Evolutionary conservation across 2,797 vertebrate species (phyloP).

Genomic region (Peromyscus eremicus): DNA sequence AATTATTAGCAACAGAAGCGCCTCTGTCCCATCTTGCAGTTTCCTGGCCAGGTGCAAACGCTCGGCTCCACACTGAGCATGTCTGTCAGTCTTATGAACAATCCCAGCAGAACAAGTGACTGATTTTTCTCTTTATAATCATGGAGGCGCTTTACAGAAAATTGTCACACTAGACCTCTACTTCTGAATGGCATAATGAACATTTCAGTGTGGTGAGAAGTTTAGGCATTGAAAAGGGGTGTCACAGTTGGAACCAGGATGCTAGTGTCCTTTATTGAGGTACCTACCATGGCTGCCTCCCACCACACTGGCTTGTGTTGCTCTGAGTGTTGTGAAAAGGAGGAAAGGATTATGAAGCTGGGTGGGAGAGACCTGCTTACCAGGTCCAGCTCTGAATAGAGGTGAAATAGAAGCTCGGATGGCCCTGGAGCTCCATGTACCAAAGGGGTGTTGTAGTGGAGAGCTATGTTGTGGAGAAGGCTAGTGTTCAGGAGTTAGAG

Average conservation of each 20-base stretch:
- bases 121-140: conserved; percentile 90
- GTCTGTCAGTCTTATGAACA: conserved; percentile 88
- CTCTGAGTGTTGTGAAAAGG: conserved; percentile 56
- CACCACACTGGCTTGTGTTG: conserved; percentile 7
- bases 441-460: background rate
- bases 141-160: conserved; percentile 85
- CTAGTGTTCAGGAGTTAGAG: background rate
- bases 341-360: conserved; percentile 1
- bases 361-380: conserved; percentile 14
- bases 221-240: conserved; percentile 76
- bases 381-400: conserved; percentile 54
- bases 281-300: conserved; percentile 57
- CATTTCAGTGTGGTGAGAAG: conserved; percentile 84
- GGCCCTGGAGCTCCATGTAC: background rate
- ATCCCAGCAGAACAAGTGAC: conserved; percentile 88
- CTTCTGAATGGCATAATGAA: conserved; percentile 88
- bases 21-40: conserved; percentile 87
- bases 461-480: background rate
- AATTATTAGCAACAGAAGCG: conserved; percentile 89
- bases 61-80: conserved; percentile 82
- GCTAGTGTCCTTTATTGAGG: conserved; percentile 69
- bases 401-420: background rate
- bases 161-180: conserved; percentile 85
- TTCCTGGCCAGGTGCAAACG: conserved; percentile 92
- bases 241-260: conserved; percentile 66